Percentiles rank a stretch among this genome's conserved stretches.
Conservation (phyloP, 2,797 vertebrate genomes). For the Pelobates cultripes region DNA sequence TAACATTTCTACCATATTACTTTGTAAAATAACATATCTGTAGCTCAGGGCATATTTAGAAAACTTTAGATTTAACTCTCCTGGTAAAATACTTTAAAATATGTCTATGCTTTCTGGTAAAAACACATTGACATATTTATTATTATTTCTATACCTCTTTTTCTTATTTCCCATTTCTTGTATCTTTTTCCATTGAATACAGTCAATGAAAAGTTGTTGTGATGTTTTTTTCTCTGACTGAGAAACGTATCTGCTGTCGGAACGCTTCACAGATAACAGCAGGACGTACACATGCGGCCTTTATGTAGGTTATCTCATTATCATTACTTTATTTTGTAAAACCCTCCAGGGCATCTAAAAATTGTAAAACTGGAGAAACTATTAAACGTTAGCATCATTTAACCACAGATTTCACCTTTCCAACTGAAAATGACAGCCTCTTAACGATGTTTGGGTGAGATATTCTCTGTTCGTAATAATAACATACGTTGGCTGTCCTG, state of each 20-base stretch:
- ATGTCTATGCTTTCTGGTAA: too few species aligned
- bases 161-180: too few species aligned
- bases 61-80: too few species aligned
- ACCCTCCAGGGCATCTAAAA: not conserved
- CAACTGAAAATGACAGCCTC: conserved; percentile 12
- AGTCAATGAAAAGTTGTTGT: not conserved
- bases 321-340: not conserved
- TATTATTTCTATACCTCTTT: too few species aligned
- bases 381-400: not conserved
- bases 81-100: too few species aligned
- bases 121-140: too few species aligned
- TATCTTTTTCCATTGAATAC: not conserved
- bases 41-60: too few species aligned
- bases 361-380: not conserved
- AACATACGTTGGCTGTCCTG: conserved; percentile 10
- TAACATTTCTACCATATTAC: too few species aligned
- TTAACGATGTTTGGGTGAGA: conserved; percentile 19
- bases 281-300: not conserved
- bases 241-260: not conserved
- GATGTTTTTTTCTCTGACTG: not conserved
- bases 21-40: too few species aligned
- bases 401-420: not conserved
- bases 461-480: conserved; percentile 22
- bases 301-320: not conserved
- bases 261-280: not conserved